phyloP scores from a whole-genome alignment of 2,888 invertebrate genomes.

The Ormia ochracea region DNA sequence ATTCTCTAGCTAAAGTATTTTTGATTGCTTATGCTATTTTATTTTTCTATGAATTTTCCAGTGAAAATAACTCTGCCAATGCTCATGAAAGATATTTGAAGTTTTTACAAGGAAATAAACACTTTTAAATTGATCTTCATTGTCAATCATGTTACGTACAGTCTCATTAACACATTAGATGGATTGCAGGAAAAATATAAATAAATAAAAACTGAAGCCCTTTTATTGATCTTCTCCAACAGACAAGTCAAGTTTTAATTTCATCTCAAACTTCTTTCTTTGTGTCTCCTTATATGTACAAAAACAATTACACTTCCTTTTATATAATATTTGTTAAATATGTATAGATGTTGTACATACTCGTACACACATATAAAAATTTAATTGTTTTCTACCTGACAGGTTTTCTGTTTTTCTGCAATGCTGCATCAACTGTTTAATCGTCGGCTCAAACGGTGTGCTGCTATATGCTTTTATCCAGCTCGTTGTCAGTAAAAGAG shows the following conservation, averaged over 20 bases:
- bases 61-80: conserved; percentile 9
- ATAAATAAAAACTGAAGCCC: conserved; percentile 1
- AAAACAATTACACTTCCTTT: conserved; percentile 59
- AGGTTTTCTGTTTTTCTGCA: conserved; percentile 11
- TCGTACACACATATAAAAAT: neutral
- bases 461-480: conserved; percentile 51
- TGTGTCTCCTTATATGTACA: conserved; percentile 25
- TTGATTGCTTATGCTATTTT: neutral
- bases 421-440: conserved; percentile 44
- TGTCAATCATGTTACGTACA: conserved; percentile 47
- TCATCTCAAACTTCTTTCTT: conserved; percentile 23
- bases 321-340: conserved; percentile 55
- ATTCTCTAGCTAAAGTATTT: neutral
- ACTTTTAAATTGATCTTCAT: conserved; percentile 46
- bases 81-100: neutral
- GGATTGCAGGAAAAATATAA: conserved; percentile 3
- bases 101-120: conserved; percentile 46
- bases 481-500: neutral
- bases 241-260: conserved; percentile 22
- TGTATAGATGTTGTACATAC: conserved; percentile 10
- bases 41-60: conserved; percentile 3
- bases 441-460: conserved; percentile 54
- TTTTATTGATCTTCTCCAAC: neutral
- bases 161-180: conserved; percentile 54
- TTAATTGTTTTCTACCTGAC: neutral